Percentiles rank a stretch among this genome's conserved stretches.
These are phyloP conservation scores for Pipistrellus kuhlii DNA, from an alignment of 2,797 vertebrate species.

Conservation along the genomic window DNA sequence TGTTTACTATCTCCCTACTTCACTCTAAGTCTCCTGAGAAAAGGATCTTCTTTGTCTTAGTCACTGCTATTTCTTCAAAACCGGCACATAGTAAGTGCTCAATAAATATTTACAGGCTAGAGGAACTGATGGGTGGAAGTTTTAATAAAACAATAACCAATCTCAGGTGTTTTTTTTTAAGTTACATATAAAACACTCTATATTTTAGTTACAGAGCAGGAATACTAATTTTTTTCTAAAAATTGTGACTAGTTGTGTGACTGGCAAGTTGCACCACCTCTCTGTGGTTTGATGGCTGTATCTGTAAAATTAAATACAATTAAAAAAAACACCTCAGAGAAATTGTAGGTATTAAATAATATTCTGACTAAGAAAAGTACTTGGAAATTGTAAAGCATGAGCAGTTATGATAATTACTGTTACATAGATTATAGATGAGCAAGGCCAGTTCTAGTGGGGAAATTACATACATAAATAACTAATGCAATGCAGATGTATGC, in stretches of 20 bases:
- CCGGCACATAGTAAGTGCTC: not conserved
- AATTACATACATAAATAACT: conserved; percentile 52
- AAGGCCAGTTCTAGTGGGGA: conserved; percentile 24
- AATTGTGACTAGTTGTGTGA: not conserved
- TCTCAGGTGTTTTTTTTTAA: not conserved
- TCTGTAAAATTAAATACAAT: conserved; percentile 6
- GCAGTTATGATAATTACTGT: conserved; percentile 27
- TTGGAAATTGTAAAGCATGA: not conserved
- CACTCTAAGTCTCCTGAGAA: not conserved
- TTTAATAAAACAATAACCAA: conserved; percentile 28
- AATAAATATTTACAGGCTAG: conserved; percentile 36
- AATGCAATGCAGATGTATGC: not conserved
- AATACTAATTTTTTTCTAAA: not conserved
- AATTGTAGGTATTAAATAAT: conserved; percentile 52
- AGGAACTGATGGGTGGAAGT: not conserved
- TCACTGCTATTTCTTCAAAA: not conserved
- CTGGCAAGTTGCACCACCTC: not conserved
- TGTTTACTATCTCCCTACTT: not conserved
- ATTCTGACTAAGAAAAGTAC: conserved; percentile 36
- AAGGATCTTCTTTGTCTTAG: not conserved
- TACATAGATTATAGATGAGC: conserved; percentile 64
- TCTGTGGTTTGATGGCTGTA: not conserved
- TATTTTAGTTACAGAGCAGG: not conserved
- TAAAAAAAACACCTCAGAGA: not conserved
- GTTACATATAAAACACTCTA: not conserved